Percentiles rank a stretch among this genome's conserved stretches.
phyloP scores from a whole-genome alignment of 2,113 vertebrate species.

The Pedetes capensis region DNA sequence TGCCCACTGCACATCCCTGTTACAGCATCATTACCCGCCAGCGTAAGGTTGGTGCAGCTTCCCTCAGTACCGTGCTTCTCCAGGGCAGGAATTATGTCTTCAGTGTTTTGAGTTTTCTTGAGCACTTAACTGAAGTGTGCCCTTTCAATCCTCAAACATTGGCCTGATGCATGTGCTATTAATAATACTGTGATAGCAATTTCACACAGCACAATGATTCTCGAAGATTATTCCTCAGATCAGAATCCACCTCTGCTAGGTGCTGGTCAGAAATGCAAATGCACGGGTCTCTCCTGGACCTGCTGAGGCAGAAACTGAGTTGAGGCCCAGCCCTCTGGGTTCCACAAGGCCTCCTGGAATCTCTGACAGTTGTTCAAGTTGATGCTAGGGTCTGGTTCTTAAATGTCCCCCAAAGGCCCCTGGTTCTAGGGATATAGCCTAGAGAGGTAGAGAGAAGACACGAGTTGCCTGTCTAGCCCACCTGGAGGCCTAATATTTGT shows the following conservation, averaged over 20 bases:
- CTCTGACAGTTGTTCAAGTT: not conserved
- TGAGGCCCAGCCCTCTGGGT: no score
- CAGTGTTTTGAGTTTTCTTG: not conserved
- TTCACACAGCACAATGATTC: not conserved
- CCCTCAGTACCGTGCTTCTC: no score
- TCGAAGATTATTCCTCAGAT: not conserved
- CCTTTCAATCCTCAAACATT: no score
- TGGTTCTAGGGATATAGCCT: no score
- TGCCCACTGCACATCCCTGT: no score
- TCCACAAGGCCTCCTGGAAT: not conserved
- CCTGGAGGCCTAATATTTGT: no score
- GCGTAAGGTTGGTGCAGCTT: no score
- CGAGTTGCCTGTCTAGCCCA: no score
- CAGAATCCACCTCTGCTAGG: not conserved
- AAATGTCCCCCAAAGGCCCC: not conserved
- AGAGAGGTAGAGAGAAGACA: no score
- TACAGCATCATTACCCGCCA: no score
- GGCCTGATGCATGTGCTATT: not conserved
- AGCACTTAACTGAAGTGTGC: not conserved
- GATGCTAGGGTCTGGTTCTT: not conserved
- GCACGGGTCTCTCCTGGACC: not conserved
- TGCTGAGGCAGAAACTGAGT: not conserved
- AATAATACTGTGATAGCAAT: no score
- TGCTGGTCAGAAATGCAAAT: accelerated
- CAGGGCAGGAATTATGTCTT: not conserved